These are phyloP conservation scores for Psophia crepitans DNA, from an alignment of 2,113 vertebrate species.

Conservation along the genomic window DNA sequence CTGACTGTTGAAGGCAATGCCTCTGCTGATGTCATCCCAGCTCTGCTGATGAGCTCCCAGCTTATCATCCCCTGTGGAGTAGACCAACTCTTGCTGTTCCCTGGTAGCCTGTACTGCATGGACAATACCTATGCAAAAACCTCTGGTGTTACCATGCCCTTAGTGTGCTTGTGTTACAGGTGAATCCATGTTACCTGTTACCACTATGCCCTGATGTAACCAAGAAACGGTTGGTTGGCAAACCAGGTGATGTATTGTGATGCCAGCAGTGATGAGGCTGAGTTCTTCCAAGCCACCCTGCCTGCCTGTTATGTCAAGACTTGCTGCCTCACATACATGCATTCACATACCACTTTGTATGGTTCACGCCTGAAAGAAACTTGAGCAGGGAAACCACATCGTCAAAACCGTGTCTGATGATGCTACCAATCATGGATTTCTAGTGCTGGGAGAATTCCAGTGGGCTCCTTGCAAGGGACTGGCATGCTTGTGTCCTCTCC, in stretches of 20 bases:
- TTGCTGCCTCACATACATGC: rapidly evolving
- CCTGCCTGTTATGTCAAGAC: not conserved
- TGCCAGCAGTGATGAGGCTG: not conserved
- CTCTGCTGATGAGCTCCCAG: not conserved
- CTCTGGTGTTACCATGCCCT: not conserved
- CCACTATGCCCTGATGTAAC: not conserved
- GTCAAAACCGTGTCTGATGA: not conserved
- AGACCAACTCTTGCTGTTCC: not conserved
- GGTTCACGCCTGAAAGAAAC: not conserved
- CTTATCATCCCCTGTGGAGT: not conserved
- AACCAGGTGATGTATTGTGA: not conserved
- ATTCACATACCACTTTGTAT: not conserved
- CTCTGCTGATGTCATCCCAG: not conserved
- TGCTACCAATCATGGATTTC: not conserved
- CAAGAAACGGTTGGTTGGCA: not conserved
- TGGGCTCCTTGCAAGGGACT: not conserved
- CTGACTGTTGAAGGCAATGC: not conserved
- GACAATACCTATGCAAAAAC: not conserved
- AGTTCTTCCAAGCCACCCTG: not conserved
- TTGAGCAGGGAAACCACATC: not conserved
- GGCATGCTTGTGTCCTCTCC: not conserved
- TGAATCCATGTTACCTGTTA: not conserved
- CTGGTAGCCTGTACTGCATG: not conserved
- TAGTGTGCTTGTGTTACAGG: not conserved
- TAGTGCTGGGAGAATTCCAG: not conserved